Base-by-base conservation (phyloP, 2,797 vertebrate genomes). In the Holocentrus rufus region DNA sequence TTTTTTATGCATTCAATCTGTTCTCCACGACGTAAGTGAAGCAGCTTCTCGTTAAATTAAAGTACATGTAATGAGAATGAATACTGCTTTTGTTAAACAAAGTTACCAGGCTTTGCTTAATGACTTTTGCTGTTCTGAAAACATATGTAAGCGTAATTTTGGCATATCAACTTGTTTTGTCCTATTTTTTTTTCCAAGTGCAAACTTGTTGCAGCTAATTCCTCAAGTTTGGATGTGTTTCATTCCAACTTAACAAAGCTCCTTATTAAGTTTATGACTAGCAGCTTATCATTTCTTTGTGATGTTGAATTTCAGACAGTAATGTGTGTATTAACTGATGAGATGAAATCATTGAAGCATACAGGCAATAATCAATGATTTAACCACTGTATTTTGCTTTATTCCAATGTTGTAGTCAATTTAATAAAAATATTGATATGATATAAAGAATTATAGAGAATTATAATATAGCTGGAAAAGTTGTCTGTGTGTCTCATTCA, bases 201-300 rank as follows among this genome's bases (percentile, higher is more conserved):
- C 25, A 72, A 77, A 50, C 0, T 3, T 7, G 58, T 60, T 61
- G 39, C 39, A 54, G n/a, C 52, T 46, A 55, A 68, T 10, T 80
- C 31, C 8, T 11, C 49, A 20, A 52, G 18, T 52, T 52, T 6
- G 27, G 27, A 18, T 15, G 30, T n/a, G 55, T 34, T 55, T 64
- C 25, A 34, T 4, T 56, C 10, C 22, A 75, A 31, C 75, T 56
- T 46, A 49, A 23, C 34, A 54, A 27, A 31, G 55, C 22, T 7
- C 14, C 9, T 49, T 73, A 70, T 59, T 4, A 50, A 61, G 69
- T 80, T 78, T 50, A 72, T 57, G 62, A 60, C 66, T 56, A 18
- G 52, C 62, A 39, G 36, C 27, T 65, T 53, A 64, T 76, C 14
- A n/a, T 57, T 57, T 3, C 6, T n/a, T 57, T 57, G n/a, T 18